Conservation (phyloP, 2,888 invertebrate genomes). For the Pharmacophagus antenor region DNA sequence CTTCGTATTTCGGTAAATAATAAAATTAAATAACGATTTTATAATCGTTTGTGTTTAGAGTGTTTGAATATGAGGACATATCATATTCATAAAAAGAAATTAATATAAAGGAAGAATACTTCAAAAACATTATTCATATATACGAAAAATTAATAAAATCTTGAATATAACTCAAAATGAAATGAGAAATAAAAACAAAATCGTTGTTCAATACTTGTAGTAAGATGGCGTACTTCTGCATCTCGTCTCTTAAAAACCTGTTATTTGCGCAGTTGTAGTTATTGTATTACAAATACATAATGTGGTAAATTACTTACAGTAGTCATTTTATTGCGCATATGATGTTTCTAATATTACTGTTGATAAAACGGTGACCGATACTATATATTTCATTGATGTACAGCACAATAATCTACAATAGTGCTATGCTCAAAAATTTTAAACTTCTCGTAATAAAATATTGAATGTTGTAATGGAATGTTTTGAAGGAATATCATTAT, state of each 20-base stretch:
- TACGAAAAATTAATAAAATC: too few relatives aligned
- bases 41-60: not conserved
- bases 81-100: not conserved
- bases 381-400: not conserved
- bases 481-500: too few relatives aligned
- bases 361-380: not conserved
- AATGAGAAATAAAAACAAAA: not conserved
- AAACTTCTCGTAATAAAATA: too few relatives aligned
- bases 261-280: not conserved
- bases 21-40: not conserved
- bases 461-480: not conserved
- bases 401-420: not conserved
- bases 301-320: not conserved
- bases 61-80: constrained; percentile 7
- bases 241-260: constrained; percentile 1
- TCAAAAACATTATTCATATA: too few relatives aligned
- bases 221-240: constrained; percentile 4
- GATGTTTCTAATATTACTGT: not conserved
- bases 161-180: not conserved
- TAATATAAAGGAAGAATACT: not conserved
- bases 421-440: not conserved
- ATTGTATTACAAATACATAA: not conserved
- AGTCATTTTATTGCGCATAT: not conserved
- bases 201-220: not conserved
- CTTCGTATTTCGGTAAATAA: not conserved